A percentile compares a stretch with the other conserved stretches of the same genome.
These are phyloP conservation scores for Meandrina meandrites DNA, from an alignment of 92 coral and sea anemone genomes.

Conservation along the genomic window DNA sequence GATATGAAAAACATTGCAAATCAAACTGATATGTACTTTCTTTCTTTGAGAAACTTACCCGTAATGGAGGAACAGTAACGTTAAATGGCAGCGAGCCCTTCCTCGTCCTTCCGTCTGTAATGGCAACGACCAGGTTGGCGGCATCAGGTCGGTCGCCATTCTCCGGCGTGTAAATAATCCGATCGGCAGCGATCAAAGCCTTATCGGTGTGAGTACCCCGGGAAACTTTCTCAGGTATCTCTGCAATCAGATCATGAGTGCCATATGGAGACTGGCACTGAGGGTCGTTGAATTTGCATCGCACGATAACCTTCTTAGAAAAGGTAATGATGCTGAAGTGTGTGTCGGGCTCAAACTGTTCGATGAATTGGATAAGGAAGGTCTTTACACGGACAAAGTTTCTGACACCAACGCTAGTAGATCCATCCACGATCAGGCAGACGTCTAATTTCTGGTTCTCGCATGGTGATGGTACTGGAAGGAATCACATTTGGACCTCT, in stretches of 20 bases:
- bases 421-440: slow-evolving; percentile 61
- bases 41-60: slow-evolving; percentile 21
- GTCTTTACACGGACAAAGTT: slow-evolving; percentile 55
- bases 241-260: slow-evolving; percentile 2
- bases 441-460: slow-evolving; percentile 42
- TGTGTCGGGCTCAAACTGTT: slow-evolving; percentile 39
- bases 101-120: slow-evolving; percentile 68
- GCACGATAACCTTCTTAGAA: slow-evolving; percentile 15
- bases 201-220: slow-evolving; percentile 60
- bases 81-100: slow-evolving; percentile 36
- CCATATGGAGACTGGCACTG: slow-evolving; percentile 23
- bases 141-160: slow-evolving; percentile 51
- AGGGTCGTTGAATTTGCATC: slow-evolving; percentile 35
- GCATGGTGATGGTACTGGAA: slow-evolving; percentile 28
- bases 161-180: slow-evolving; percentile 29
- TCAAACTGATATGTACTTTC: too few species aligned
- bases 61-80: slow-evolving; percentile 39
- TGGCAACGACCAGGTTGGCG: slow-evolving; percentile 51
- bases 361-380: slow-evolving; percentile 50
- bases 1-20: too few species aligned
- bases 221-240: slow-evolving; percentile 20
- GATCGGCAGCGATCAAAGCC: slow-evolving; percentile 55
- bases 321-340: slow-evolving; percentile 63
- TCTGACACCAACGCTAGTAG: slow-evolving; percentile 46
- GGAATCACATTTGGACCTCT: neutral